A percentile compares a stretch with the other conserved stretches of the same genome.
phyloP scores from a whole-genome alignment of 2,888 invertebrate species.

The Pseudanteris insignis region DNA sequence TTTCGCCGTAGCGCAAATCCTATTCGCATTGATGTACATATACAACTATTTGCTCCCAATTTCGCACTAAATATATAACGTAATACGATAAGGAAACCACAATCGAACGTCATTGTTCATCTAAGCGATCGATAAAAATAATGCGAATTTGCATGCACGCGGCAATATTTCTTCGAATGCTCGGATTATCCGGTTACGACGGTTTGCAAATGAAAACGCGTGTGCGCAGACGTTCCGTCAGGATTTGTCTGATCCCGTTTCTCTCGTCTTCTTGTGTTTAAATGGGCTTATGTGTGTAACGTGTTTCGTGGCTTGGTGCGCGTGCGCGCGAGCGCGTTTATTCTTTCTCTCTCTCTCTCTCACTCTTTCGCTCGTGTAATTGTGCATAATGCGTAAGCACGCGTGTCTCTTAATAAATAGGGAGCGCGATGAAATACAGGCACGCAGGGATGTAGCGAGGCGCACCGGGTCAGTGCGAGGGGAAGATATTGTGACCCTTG shows the following conservation, averaged over 20 bases:
- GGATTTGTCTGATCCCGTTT: conserved; percentile 43
- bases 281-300: conserved; percentile 44
- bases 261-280: conserved; percentile 36
- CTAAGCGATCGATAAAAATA: conserved; percentile 21
- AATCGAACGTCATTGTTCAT: conserved; percentile 17
- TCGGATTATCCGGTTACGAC: conserved; percentile 50
- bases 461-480: conserved; percentile 52
- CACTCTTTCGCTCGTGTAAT: conserved; percentile 44
- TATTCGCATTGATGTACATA: too few relatives aligned
- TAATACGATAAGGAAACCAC: conserved; percentile 24
- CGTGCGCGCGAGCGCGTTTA: too few relatives aligned
- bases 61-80: conserved; percentile 18
- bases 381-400: conserved; percentile 49
- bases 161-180: conserved; percentile 36
- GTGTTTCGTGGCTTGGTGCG: conserved; percentile 19
- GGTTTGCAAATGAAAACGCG: conserved; percentile 45
- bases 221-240: conserved; percentile 42
- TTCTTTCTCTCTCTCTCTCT: too few relatives aligned
- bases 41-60: too few relatives aligned
- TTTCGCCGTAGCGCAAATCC: too few relatives aligned
- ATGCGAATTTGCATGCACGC: conserved; percentile 23
- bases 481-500: conserved; percentile 65
- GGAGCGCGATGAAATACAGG: conserved; percentile 38
- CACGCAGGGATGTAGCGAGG: conserved; percentile 42
- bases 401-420: conserved; percentile 37